A percentile compares a stretch with the other conserved stretches of the same genome.
Evolutionary conservation across 1,140 invertebrate genomes (phyloP).

Genomic region (Zophobas atratus): DNA sequence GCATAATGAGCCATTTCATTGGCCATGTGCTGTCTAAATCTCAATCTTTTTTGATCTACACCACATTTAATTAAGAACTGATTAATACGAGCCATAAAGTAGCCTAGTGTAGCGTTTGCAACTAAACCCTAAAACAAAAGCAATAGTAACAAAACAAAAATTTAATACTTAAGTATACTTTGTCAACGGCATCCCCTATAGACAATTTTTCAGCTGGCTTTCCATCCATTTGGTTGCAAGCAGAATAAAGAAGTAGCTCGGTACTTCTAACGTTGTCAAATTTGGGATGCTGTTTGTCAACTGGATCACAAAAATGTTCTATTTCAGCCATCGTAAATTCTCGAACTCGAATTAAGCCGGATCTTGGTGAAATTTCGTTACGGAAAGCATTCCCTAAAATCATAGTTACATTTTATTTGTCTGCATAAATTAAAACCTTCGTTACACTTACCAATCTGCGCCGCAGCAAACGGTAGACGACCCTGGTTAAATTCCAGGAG

Average conservation of each 20-base stretch:
- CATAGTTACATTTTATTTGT: slow-evolving; percentile 8
- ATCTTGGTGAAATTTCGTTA: slow-evolving; percentile 99
- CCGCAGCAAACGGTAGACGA: slow-evolving; percentile 96
- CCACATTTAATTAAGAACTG: slow-evolving; percentile 91
- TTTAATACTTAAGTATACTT: slow-evolving; percentile 45
- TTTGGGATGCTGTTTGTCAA: slow-evolving; percentile 91
- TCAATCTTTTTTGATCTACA: slow-evolving; percentile 86
- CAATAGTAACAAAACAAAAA: neutral
- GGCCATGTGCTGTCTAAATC: slow-evolving; percentile 98
- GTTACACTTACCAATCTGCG: slow-evolving; percentile 87
- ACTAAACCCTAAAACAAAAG: slow-evolving; percentile 81
- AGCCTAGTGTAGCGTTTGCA: slow-evolving; percentile 97
- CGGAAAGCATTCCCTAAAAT: slow-evolving; percentile 91
- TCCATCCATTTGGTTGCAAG: slow-evolving; percentile 96
- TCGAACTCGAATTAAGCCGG: slow-evolving; percentile 94
- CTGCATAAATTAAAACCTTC: neutral
- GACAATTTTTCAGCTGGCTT: slow-evolving; percentile 80
- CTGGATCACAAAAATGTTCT: slow-evolving; percentile 98
- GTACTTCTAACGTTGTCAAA: slow-evolving; percentile 86
- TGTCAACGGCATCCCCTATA: slow-evolving; percentile 85
- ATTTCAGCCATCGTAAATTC: slow-evolving; percentile 99
- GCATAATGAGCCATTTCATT: slow-evolving; percentile 99
- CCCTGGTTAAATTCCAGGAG: slow-evolving; percentile 98
- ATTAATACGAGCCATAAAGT: slow-evolving; percentile 98
- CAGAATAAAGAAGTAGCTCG: slow-evolving; percentile 89